Conservation (phyloP, 2,888 invertebrate genomes). For the Tetheella fluctuosa region DNA sequence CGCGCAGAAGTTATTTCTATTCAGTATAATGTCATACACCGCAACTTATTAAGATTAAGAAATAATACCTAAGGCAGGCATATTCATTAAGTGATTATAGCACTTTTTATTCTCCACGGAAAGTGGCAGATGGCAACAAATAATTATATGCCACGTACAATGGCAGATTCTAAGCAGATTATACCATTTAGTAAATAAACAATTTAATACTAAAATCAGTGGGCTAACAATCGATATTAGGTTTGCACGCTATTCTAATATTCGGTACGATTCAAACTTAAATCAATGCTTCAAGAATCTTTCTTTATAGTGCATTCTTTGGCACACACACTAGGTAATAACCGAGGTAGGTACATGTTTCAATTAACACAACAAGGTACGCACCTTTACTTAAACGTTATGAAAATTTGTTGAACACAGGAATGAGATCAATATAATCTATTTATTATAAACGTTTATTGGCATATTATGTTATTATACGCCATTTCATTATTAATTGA, state of each 20-base stretch:
- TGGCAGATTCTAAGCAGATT: too few relatives aligned
- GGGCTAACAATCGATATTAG: neutral
- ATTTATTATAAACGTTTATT: constrained; percentile 22
- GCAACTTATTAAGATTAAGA: too few relatives aligned
- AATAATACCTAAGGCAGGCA: too few relatives aligned
- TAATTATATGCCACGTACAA: neutral
- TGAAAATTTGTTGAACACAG: constrained; percentile 22
- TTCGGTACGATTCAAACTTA: neutral
- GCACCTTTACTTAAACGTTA: constrained; percentile 18
- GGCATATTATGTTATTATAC: constrained; percentile 19
- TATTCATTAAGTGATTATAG: neutral
- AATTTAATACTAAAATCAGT: neutral
- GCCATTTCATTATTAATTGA: neutral
- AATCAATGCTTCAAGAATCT: constrained; percentile 5
- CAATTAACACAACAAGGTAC: constrained; percentile 22
- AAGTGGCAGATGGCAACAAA: neutral
- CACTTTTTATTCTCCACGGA: neutral
- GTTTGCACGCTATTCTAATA: neutral
- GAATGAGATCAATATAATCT: constrained; percentile 46
- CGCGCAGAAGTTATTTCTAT: neutral
- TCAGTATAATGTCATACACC: too few relatives aligned
- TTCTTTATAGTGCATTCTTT: constrained; percentile 42
- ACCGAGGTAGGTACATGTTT: constrained; percentile 27
- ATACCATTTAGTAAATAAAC: too few relatives aligned
- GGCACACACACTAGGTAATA: constrained; percentile 46